Conservation (phyloP, 2,888 invertebrate genomes). For the Calephelis perditalis region DNA sequence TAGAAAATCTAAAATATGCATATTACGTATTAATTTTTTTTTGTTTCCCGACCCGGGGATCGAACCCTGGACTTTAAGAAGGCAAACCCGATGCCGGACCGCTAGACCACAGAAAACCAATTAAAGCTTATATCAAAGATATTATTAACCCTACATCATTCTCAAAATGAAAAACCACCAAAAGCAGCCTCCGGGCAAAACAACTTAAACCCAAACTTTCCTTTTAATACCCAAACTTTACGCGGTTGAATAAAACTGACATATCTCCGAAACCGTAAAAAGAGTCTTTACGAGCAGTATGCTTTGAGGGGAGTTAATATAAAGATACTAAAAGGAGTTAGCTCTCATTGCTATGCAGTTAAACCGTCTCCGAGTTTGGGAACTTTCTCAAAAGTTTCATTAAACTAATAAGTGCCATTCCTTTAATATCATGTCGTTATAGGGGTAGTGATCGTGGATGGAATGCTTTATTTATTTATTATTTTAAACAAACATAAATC, state of each 20-base stretch:
- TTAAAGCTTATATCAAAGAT: no score
- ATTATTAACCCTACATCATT: no score
- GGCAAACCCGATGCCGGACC: no score
- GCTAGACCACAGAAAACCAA: no score
- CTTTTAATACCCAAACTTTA: constrained; percentile 15
- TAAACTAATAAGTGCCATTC: constrained; percentile 17
- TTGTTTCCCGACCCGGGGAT: no score
- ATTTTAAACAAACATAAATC: no score
- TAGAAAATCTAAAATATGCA: no score
- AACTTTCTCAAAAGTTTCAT: constrained; percentile 14
- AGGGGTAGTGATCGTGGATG: not conserved
- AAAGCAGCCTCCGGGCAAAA: not conserved
- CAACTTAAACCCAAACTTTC: constrained; percentile 10
- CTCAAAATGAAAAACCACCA: not conserved
- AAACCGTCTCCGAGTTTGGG: constrained; percentile 35
- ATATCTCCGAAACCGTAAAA: constrained; percentile 20
- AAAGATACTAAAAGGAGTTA: constrained; percentile 47
- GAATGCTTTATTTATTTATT: no score
- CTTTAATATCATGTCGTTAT: not conserved
- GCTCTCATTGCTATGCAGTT: constrained; percentile 46
- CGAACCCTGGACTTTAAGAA: no score
- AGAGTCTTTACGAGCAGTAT: constrained; percentile 47
- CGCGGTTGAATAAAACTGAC: constrained; percentile 17
- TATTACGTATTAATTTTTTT: no score
- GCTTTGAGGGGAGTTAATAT: constrained; percentile 33